Base-by-base conservation (phyloP, 2,797 vertebrate genomes). In the Borostomias antarcticus region DNA sequence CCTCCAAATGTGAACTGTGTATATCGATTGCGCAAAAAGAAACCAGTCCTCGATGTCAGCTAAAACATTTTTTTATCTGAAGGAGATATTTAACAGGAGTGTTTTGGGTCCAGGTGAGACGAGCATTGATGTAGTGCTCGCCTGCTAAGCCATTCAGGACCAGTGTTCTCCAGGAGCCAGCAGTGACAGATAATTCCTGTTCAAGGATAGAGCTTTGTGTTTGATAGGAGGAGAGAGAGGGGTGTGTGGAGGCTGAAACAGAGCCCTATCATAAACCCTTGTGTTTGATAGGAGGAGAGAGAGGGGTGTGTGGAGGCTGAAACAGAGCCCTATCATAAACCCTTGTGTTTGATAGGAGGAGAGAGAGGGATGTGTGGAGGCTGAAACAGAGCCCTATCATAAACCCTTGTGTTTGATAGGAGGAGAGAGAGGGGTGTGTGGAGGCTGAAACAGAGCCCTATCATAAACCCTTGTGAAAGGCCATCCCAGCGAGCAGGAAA, bases 251-350 rank as follows among this genome's bases (percentile, higher is more conserved):
- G 40, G 40, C n/a, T n/a, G n/a, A n/a, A n/a, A n/a, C n/a, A n/a
- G n/a, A n/a, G n/a, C n/a, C n/a, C n/a, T n/a, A n/a, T n/a, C n/a
- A n/a, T n/a, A 30, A 61, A 40, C 58, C 26, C 30, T 40, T 53
- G 51, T 54, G 58, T 62, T 59, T 47, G 68, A 78, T 58, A 71
- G 68, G 37, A 73, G 26, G 47, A 61, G 52, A 61, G 72, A 29
- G 67, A 28, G 52, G 53, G 28, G 35, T 28, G 53, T 52, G 29
- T 47, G 43, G 43, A 66, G 26, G 35, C 48, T 48, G 66, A 82
- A 64, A 63, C 68, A 19, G n/a, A 66, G 47, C 65, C 45, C 48
- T 51, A 53, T 53, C 58, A 66, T 35, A 61, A 64, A 43, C 35
- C 64, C 58, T 74, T 61, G 32, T 66, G 47, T n/a, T n/a, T n/a